Percentiles rank a stretch among this genome's conserved stretches.
Evolutionary conservation across 1,140 invertebrate genomes (phyloP).

Genomic region (Hypothenemus hampei): DNA sequence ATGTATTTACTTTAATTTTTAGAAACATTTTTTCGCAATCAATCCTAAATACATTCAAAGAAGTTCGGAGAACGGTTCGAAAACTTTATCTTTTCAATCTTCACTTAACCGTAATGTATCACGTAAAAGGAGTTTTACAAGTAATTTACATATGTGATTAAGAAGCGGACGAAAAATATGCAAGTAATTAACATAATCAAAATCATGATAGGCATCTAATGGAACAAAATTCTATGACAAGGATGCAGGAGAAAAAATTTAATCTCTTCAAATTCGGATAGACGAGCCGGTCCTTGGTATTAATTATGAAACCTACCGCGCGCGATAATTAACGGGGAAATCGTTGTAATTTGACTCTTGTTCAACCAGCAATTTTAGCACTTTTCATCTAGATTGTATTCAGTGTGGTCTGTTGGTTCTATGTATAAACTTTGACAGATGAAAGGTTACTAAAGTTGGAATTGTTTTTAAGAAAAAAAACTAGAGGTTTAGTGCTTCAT

Average conservation of each 20-base stretch:
- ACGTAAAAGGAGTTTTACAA: conserved; percentile 1
- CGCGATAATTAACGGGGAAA: conserved; percentile 13
- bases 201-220: conserved; percentile 16
- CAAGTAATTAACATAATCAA: conserved; percentile 20
- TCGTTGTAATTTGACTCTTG: background rate
- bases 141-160: conserved; percentile 11
- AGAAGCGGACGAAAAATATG: conserved; percentile 8
- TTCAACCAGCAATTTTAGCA: no score
- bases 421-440: no score
- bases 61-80: background rate
- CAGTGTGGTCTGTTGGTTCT: no score
- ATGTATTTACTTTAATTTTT: no score
- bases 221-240: conserved; percentile 1
- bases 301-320: conserved; percentile 17
- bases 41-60: no score
- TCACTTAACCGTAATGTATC: background rate
- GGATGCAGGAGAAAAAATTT: conserved; percentile 7
- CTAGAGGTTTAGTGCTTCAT: no score
- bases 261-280: conserved; percentile 5
- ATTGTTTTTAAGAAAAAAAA: no score
- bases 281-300: background rate
- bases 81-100: conserved; percentile 5
- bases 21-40: no score
- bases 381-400: no score
- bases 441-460: no score